Percentiles rank a stretch among this genome's conserved stretches.
phyloP scores from a whole-genome alignment of 1,140 invertebrate species.

The Platorchestia sp. region DNA sequence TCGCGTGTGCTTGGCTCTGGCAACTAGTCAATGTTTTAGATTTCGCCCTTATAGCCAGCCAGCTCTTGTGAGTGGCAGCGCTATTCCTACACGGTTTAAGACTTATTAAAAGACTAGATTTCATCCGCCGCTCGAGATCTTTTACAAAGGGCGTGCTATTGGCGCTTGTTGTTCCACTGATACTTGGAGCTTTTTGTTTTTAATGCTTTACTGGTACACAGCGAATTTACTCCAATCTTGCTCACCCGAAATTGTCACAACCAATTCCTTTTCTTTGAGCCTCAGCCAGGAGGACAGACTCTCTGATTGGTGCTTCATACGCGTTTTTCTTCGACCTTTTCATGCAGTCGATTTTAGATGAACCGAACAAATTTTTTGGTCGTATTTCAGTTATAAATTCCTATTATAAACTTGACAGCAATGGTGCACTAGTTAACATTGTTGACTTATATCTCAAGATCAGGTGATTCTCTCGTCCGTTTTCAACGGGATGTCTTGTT shows the following conservation, averaged over 20 bases:
- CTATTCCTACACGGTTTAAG: no score
- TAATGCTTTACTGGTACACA: no score
- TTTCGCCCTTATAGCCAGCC: no score
- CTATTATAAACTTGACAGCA: background rate
- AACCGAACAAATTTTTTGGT: background rate
- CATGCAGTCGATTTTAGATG: background rate
- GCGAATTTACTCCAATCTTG: no score
- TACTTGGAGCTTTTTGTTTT: no score
- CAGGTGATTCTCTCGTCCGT: background rate
- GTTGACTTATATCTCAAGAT: background rate
- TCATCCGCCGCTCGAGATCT: no score
- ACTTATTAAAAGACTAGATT: no score
- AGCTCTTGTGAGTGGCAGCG: no score
- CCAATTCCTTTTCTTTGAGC: background rate
- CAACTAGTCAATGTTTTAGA: no score
- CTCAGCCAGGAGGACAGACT: background rate
- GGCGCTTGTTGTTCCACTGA: background rate
- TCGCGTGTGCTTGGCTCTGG: no score
- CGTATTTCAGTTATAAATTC: background rate
- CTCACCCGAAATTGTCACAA: background rate
- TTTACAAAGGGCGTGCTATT: background rate
- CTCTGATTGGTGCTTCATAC: background rate
- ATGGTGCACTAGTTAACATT: background rate
- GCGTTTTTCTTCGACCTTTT: background rate
- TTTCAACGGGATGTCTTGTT: background rate